Base-by-base conservation (phyloP, 1,140 invertebrate genomes). In the Brachionus koreanus region DNA sequence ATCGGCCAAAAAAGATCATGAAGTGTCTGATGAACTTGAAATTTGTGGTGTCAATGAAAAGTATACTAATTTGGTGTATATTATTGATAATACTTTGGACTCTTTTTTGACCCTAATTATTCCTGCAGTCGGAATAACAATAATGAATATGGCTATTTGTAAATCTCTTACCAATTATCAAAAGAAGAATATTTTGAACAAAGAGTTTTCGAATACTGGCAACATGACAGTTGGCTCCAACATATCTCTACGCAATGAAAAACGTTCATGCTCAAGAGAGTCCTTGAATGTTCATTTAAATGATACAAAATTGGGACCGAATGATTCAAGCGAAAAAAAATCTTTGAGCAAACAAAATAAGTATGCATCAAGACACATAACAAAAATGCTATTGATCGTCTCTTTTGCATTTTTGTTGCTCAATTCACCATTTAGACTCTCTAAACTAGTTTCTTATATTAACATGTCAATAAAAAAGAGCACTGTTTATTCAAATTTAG, bases 21-120 rank as follows among this genome's bases (percentile, higher is more conserved):
- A 79, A 19, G 61, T 37, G 0, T 42, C 49, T 12, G 7, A 5
- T 12, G 35, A 16, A 43, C 49, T 13, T 16, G 49, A 79, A 42
- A 16, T 9, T 5, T 79, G 76, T 43, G 76, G 76, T 57, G 49
- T 65, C 25, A 79, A 79, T 57, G 49, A 57, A 57, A 65, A 79
- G 7, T 79, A 63, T 19, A 61, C 23, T 7, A 79, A 79, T 79
- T 35, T 79, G 3, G 76, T 79, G 19, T 79, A 79, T 43, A 79
- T 37, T n/a, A 61, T 79, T 16, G 76, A 79, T 43, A 79, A 79
- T 65, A 79, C 76, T 9, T 7, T 79, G 10, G 76, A 79, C 19
- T 79, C 76, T 5, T 57, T 79, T 79, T 79, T 79, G 49, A 79
- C 76, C 10, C 76, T 79, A 10, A 61, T 79, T 19, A 35, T 79